These are phyloP conservation scores for Protonemura montana DNA, from an alignment of 2,888 invertebrate species.

Conservation along the genomic window DNA sequence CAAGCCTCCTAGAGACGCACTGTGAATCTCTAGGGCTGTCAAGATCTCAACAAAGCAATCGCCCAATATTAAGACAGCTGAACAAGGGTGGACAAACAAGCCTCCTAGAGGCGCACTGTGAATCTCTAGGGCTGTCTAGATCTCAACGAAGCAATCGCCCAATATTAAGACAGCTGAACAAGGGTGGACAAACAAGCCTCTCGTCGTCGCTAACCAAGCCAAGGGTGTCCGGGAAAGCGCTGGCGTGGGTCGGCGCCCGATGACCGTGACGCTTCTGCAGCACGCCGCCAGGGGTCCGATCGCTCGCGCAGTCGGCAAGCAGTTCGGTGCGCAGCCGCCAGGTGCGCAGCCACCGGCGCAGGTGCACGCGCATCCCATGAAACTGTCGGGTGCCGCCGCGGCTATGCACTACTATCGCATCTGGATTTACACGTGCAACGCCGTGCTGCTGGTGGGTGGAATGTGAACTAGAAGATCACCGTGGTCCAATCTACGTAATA, in stretches of 20 bases:
- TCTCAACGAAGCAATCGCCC: neutral
- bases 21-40: too few species aligned
- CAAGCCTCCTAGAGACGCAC: too few species aligned
- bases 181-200: neutral
- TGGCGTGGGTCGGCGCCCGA: conserved; percentile 39
- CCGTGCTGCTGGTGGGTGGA: conserved; percentile 78
- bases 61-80: too few species aligned
- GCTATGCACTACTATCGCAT: conserved; percentile 85
- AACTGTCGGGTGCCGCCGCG: conserved; percentile 51
- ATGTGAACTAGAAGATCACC: neutral
- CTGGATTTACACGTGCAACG: conserved; percentile 93
- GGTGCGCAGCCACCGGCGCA: conserved; percentile 29
- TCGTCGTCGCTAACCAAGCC: neutral
- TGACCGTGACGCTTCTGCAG: conserved; percentile 51
- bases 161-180: neutral
- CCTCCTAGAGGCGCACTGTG: too few species aligned
- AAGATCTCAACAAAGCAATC: neutral
- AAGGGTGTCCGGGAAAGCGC: neutral
- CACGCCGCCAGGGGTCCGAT: conserved; percentile 42
- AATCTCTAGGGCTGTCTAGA: too few species aligned
- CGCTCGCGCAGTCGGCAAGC: conserved; percentile 24
- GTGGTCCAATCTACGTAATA: too few species aligned
- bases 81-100: too few species aligned
- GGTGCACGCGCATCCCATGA: conserved; percentile 25
- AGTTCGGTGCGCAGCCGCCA: conserved; percentile 52